Conservation (phyloP, 2,888 invertebrate species). For the Litoditis marina region DNA sequence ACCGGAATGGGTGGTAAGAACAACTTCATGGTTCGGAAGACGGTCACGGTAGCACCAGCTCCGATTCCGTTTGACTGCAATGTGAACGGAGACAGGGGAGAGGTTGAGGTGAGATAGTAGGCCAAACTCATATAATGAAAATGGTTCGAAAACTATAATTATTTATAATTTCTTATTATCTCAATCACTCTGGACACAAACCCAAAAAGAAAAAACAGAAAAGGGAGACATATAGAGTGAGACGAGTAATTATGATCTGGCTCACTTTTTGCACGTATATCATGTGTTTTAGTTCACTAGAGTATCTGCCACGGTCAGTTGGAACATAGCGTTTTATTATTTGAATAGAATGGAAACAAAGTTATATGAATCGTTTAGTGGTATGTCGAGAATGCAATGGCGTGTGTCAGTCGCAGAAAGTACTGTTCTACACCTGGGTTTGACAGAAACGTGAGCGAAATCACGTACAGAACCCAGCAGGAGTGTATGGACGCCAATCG, state of each 20-base stretch:
- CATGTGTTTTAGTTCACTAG: no score
- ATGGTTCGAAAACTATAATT: no score
- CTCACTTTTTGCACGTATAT: no score
- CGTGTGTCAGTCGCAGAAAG: slow-evolving; percentile 11
- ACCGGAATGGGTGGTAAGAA: slow-evolving; percentile 16
- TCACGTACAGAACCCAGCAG: slow-evolving; percentile 6
- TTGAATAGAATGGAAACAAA: neutral
- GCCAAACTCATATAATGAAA: no score
- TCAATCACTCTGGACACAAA: no score
- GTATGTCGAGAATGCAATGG: slow-evolving; percentile 13
- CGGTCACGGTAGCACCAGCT: slow-evolving; percentile 7
- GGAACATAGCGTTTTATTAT: no score
- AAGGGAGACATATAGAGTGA: no score
- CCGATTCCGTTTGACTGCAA: slow-evolving; percentile 14
- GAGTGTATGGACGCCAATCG: slow-evolving; percentile 14
- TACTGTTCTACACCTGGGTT: slow-evolving; percentile 7
- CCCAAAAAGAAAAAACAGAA: no score
- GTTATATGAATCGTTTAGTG: slow-evolving; percentile 6
- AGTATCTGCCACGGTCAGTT: no score
- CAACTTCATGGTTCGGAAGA: neutral
- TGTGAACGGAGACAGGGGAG: slow-evolving; percentile 9
- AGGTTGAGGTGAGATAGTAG: slow-evolving; percentile 9
- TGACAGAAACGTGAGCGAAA: neutral
- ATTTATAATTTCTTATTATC: no score
- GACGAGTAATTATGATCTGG: no score